Conservation (phyloP, 2,888 invertebrate species). For the Synanthedon tipuliformis region DNA sequence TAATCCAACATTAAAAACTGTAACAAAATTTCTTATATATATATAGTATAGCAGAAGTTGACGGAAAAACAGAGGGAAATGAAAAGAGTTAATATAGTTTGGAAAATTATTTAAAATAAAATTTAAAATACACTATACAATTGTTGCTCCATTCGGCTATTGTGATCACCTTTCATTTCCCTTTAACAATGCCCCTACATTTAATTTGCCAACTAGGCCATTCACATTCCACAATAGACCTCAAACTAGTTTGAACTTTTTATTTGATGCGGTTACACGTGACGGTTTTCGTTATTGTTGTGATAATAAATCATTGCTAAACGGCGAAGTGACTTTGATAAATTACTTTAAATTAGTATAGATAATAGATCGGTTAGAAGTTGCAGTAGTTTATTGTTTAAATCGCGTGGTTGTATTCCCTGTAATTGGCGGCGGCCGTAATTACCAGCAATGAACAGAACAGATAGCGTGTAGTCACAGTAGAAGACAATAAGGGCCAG, state of each 20-base stretch:
- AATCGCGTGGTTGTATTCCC: conserved; percentile 32
- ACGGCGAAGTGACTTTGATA: not conserved
- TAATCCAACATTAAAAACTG: too few species aligned
- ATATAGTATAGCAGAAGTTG: too few species aligned
- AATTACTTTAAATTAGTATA: not conserved
- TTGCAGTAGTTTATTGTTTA: conserved; percentile 29
- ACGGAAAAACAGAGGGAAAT: too few species aligned
- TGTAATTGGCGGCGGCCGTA: conserved; percentile 32
- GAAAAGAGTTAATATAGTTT: too few species aligned
- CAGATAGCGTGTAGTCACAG: conserved; percentile 10
- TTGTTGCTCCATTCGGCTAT: too few species aligned
- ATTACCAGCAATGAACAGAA: conserved; percentile 25
- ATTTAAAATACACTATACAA: too few species aligned
- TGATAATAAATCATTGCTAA: not conserved
- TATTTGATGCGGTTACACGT: not conserved
- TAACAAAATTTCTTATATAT: too few species aligned
- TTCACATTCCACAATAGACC: not conserved
- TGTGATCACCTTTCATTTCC: too few species aligned
- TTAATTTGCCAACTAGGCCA: not conserved
- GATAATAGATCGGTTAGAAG: conserved; percentile 6
- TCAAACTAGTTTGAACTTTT: not conserved
- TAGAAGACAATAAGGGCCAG: not conserved
- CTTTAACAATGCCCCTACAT: too few species aligned
- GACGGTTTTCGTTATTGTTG: not conserved
- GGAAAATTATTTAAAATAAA: too few species aligned